Evolutionary conservation across 1,140 invertebrate species (phyloP).

Genomic region (Drosophila sucinea): DNA sequence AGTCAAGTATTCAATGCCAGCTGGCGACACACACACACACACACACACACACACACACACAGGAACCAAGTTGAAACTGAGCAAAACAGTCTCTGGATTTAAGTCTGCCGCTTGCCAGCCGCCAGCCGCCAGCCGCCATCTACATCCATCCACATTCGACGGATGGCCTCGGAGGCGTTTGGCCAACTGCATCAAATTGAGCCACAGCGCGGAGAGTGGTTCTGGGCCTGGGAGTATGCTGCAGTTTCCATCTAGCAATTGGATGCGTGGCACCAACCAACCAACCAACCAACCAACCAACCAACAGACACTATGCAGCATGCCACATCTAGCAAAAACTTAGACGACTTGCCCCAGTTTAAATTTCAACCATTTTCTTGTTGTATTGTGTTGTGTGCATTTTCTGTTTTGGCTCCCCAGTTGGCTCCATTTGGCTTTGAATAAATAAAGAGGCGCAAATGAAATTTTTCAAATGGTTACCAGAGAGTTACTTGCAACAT

Average conservation of each 20-base stretch:
- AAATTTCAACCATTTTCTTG: slow-evolving; percentile 5
- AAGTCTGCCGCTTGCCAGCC: neutral
- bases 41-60: no score
- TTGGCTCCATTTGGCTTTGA: slow-evolving; percentile 41
- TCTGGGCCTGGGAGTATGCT: neutral
- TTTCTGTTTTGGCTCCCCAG: neutral
- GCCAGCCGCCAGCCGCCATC: neutral
- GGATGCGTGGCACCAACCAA: neutral
- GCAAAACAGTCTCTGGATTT: neutral
- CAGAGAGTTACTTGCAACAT: slow-evolving; percentile 42
- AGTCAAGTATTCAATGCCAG: neutral
- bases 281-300: neutral
- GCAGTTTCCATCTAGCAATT: neutral
- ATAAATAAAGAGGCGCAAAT: slow-evolving; percentile 75
- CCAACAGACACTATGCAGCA: slow-evolving; percentile 8
- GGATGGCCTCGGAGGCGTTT: slow-evolving; percentile 9
- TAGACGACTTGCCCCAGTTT: slow-evolving; percentile 16
- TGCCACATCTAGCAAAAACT: slow-evolving; percentile 21
- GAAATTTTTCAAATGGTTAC: slow-evolving; percentile 50
- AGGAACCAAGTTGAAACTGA: slow-evolving; percentile 4
- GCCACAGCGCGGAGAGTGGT: slow-evolving; percentile 21
- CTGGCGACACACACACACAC: neutral
- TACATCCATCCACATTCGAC: neutral
- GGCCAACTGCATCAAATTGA: slow-evolving; percentile 39
- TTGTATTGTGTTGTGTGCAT: neutral